These are phyloP conservation scores for Brachylomia viminalis DNA, from an alignment of 2,888 invertebrate genomes.

Conservation along the genomic window DNA sequence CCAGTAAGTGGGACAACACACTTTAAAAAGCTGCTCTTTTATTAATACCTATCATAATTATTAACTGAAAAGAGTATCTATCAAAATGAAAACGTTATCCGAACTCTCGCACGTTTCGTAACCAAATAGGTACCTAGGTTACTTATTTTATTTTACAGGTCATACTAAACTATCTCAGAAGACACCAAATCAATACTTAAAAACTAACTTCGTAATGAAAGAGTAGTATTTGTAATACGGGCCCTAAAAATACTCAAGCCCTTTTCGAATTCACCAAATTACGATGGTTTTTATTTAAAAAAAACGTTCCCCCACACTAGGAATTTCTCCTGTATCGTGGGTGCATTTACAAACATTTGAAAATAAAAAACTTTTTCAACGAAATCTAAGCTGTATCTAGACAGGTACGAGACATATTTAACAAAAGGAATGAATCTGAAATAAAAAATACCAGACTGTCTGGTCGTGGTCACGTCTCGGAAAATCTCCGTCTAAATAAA, in stretches of 20 bases:
- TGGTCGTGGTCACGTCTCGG: conserved; percentile 35
- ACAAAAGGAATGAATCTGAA: conserved; percentile 23
- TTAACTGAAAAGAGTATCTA: not conserved
- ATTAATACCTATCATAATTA: not conserved
- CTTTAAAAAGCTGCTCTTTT: too few species aligned
- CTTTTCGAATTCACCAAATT: not conserved
- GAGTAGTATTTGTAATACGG: not conserved
- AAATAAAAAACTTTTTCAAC: not conserved
- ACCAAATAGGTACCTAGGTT: not conserved
- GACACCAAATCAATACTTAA: not conserved
- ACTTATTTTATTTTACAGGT: not conserved
- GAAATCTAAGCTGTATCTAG: conserved; percentile 6
- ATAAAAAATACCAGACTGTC: conserved; percentile 34
- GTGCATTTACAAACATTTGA: too few species aligned
- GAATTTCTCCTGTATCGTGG: too few species aligned
- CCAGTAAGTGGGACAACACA: too few species aligned
- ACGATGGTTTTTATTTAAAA: not conserved
- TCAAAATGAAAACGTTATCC: not conserved
- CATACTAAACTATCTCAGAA: too few species aligned
- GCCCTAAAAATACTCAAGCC: not conserved
- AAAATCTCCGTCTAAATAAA: conserved; percentile 26
- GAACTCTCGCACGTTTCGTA: not conserved
- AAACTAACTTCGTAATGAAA: not conserved
- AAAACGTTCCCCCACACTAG: too few species aligned
- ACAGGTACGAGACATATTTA: conserved; percentile 17